Evolutionary conservation across 2,888 invertebrate species (phyloP).

Genomic region (Criorhina ranunculi): DNA sequence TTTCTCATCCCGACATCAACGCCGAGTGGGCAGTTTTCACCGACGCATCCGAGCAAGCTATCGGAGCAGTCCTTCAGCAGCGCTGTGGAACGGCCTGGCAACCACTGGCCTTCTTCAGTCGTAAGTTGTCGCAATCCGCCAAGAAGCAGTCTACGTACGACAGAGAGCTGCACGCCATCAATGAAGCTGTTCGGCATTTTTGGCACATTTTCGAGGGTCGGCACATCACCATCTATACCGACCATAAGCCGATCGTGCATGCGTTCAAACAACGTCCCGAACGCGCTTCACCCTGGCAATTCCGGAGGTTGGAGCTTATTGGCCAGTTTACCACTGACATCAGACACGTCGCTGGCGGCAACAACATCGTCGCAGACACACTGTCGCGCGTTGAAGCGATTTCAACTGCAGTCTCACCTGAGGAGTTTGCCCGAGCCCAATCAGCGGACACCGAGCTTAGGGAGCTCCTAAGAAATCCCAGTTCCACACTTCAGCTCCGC

Average conservation of each 20-base stretch:
- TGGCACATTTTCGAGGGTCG: conserved; percentile 74
- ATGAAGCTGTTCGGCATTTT: conserved; percentile 78
- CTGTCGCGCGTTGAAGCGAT: too few relatives aligned
- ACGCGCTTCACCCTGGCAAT: conserved; percentile 80
- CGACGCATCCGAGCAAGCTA: conserved; percentile 17
- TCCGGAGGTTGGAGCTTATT: conserved; percentile 39
- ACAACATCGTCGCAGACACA: conserved; percentile 66
- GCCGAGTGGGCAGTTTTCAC: conserved; percentile 5
- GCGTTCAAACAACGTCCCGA: conserved; percentile 75
- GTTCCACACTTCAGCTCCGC: neutral
- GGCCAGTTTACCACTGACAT: conserved; percentile 61
- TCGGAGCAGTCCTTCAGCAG: neutral
- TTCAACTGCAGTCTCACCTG: too few relatives aligned
- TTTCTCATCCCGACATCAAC: neutral
- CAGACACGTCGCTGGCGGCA: conserved; percentile 55
- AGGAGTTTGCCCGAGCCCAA: too few relatives aligned
- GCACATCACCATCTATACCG: conserved; percentile 53
- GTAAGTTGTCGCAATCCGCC: neutral
- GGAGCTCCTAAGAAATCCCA: neutral
- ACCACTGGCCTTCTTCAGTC: neutral
- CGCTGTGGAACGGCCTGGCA: neutral
- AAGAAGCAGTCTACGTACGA: conserved; percentile 79
- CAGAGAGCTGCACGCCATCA: conserved; percentile 80
- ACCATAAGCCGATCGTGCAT: too few relatives aligned
- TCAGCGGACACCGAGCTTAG: neutral